Evolutionary conservation across 2,888 invertebrate species (phyloP), one percentile per base, ranked within the genome.

Genomic region (Margaritifera margaritifera): DNA sequence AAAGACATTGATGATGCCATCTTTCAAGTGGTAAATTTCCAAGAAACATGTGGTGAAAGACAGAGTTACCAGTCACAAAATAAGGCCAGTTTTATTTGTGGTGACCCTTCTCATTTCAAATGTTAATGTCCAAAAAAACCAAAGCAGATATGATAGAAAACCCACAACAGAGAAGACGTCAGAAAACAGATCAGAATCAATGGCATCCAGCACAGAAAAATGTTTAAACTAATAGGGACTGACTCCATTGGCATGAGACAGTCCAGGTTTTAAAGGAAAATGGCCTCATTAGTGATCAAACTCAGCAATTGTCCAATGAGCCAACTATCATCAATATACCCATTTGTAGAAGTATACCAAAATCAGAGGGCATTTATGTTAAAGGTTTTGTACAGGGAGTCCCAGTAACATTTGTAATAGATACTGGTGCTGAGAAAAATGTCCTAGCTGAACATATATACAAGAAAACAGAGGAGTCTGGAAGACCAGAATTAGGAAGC

Each of bases 221-320:
- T 15, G 56, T 64, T 74, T 68, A 66, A 66, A 74, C 73, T 65
- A 65, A 52, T 55, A 42, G n/a, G 68, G 66, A 42, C 67, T 58
- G 24, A 62, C 65, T 63, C 66, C 6, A 68, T 51, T 53, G 70
- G 56, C 61, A 22, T 58, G 63, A 52, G 25, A 52, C 31, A 57
- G 68, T 62, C 68, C 71, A 54, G 52, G 50, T 22, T 56, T 20
- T 19, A 31, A 54, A 50, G 22, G 8, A 56, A 51, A 66, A 69
- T 54, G 63, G 55, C 54, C 63, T 56, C 20, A n/a, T n/a, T n/a
- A n/a, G n/a, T n/a, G n/a, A n/a, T n/a, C n/a, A n/a, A n/a, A n/a
- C n/a, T n/a, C n/a, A n/a, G n/a, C n/a, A n/a, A n/a, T n/a, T n/a
- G n/a, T n/a, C n/a, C n/a, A 64, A 55, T 42, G 42, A 42, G 11